Conservation (phyloP, 2,888 invertebrate genomes). For the Xylota segnis region DNA sequence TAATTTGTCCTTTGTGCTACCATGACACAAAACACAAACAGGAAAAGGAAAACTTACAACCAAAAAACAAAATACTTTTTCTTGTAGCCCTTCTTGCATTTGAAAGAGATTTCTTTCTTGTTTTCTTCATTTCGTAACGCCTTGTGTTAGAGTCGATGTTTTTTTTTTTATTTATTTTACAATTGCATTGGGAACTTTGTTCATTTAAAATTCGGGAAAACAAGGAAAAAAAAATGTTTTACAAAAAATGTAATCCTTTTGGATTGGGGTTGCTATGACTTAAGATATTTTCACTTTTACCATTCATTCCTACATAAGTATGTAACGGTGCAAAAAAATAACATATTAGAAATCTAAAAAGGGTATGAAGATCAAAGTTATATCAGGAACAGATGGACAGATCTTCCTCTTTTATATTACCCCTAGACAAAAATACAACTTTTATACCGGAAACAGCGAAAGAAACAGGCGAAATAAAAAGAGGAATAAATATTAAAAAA, state of each 20-base stretch:
- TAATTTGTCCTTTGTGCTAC: slow-evolving; percentile 49
- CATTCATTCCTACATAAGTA: too few relatives aligned
- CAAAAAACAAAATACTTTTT: slow-evolving; percentile 12
- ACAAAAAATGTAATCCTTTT: neutral
- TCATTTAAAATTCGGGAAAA: slow-evolving; percentile 32
- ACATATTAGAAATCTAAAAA: too few relatives aligned
- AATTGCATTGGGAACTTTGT: slow-evolving; percentile 25
- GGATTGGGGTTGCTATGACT: neutral
- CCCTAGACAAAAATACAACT: too few relatives aligned
- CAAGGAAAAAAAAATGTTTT: too few relatives aligned
- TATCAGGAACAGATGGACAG: too few relatives aligned
- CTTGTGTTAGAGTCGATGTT: neutral
- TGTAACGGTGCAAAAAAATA: too few relatives aligned
- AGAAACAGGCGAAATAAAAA: too few relatives aligned
- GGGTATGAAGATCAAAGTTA: too few relatives aligned
- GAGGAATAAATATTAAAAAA: too few relatives aligned
- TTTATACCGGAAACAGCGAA: too few relatives aligned
- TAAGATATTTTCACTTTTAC: too few relatives aligned
- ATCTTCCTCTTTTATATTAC: too few relatives aligned
- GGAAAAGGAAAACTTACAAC: slow-evolving; percentile 33
- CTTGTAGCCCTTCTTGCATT: slow-evolving; percentile 19
- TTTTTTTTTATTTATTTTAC: neutral
- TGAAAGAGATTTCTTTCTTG: slow-evolving; percentile 8
- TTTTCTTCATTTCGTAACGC: neutral
- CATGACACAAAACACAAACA: slow-evolving; percentile 38